phyloP scores from a whole-genome alignment of 2,797 vertebrate species.

The Anas bernieri region DNA sequence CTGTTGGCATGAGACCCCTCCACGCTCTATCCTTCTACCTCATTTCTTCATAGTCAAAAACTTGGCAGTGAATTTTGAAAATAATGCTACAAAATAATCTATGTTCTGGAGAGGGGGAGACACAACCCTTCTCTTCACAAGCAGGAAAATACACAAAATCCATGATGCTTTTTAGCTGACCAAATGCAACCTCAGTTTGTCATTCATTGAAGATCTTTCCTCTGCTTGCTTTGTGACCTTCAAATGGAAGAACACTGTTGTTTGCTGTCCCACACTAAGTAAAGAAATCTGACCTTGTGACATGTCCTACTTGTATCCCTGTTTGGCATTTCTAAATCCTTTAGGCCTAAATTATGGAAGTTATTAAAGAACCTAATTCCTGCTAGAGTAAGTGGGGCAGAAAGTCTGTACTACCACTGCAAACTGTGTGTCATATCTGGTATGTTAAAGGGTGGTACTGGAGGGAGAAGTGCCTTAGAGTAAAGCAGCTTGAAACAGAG shows the following conservation, averaged over 20 bases:
- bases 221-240: neutral
- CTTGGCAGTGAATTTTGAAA: neutral
- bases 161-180: neutral
- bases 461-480: neutral
- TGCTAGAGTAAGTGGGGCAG: neutral
- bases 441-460: neutral
- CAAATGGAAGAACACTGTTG: neutral
- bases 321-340: neutral
- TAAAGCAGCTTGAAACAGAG: constrained; percentile 3
- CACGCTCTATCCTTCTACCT: neutral
- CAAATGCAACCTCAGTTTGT: neutral
- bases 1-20: neutral
- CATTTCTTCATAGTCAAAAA: neutral
- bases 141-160: neutral
- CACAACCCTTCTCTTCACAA: neutral
- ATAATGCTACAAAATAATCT: neutral
- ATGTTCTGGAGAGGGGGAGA: accelerated
- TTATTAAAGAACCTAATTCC: neutral
- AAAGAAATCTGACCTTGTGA: neutral
- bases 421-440: neutral
- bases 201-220: neutral
- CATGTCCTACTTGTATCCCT: neutral
- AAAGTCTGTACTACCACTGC: neutral
- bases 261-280: neutral
- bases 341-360: neutral